Evolutionary conservation across 1,140 invertebrate genomes (phyloP).

Genomic region (Nephotettix cincticeps): DNA sequence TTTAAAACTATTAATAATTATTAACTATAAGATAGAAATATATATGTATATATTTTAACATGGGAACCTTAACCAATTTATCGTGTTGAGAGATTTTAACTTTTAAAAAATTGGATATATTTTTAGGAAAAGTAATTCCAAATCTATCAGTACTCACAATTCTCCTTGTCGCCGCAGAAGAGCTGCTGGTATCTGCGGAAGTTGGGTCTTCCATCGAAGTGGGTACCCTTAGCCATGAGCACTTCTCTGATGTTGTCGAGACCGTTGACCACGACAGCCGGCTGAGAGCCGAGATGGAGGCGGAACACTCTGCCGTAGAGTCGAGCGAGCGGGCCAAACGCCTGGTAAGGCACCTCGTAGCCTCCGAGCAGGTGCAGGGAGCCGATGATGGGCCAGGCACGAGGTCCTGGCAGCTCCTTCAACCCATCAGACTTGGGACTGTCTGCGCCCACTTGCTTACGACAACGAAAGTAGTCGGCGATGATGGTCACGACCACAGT

Average conservation of each 20-base stretch:
- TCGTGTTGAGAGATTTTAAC: background rate
- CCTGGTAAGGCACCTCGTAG: slow-evolving; percentile 64
- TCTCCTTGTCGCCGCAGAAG: slow-evolving; percentile 65
- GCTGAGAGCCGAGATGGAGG: slow-evolving; percentile 57
- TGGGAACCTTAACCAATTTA: background rate
- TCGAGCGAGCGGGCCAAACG: slow-evolving; percentile 56
- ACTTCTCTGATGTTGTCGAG: slow-evolving; percentile 63
- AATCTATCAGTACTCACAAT: slow-evolving; percentile 58
- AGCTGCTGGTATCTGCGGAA: slow-evolving; percentile 62
- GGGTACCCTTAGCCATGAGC: slow-evolving; percentile 57
- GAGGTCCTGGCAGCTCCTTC: slow-evolving; percentile 51
- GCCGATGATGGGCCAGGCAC: slow-evolving; percentile 59
- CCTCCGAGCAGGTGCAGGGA: slow-evolving; percentile 58
- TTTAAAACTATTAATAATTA: too few relatives aligned
- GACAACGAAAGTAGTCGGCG: background rate
- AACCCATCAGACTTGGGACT: background rate
- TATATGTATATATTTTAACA: too few relatives aligned
- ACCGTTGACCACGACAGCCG: slow-evolving; percentile 64
- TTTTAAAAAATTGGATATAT: background rate
- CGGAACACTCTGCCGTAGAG: slow-evolving; percentile 59
- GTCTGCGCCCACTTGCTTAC: background rate
- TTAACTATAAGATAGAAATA: too few relatives aligned
- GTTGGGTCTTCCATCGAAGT: slow-evolving; percentile 66
- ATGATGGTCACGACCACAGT: background rate
- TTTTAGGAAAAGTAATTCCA: background rate